phyloP scores from a whole-genome alignment of 2,113 vertebrate genomes.

The Serinus canaria region DNA sequence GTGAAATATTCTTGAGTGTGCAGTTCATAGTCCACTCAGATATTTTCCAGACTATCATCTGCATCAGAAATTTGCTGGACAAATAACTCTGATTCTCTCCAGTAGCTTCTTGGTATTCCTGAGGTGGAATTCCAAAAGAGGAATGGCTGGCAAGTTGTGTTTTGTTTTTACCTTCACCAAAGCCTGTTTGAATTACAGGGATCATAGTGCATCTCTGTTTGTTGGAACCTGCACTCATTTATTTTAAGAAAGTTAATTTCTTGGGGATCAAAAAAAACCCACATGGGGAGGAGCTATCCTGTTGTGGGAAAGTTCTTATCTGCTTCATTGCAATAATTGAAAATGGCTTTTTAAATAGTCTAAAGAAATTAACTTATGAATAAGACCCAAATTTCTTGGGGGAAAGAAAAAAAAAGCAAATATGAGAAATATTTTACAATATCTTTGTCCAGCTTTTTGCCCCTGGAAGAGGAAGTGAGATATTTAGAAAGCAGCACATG shows the following conservation, averaged over 20 bases:
- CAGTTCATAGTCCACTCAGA: conserved; percentile 58
- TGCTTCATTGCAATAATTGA: neutral
- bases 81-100: conserved; percentile 48
- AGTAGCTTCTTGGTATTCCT: conserved; percentile 51
- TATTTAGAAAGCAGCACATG: conserved; percentile 13
- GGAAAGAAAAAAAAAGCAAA: neutral
- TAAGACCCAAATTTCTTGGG: neutral
- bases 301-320: neutral
- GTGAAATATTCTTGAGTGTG: neutral
- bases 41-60: neutral
- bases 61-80: conserved; percentile 5
- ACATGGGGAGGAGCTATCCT: neutral
- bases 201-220: neutral
- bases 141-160: neutral
- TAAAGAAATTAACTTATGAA: neutral
- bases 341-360: neutral
- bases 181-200: neutral
- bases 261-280: neutral
- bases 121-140: neutral
- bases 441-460: conserved; percentile 2
- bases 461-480: conserved; percentile 24
- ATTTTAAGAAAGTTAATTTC: neutral
- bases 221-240: neutral
- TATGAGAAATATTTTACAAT: neutral
- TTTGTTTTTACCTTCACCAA: neutral